phyloP scores from a whole-genome alignment of 2,797 vertebrate genomes.

The Diplodus puntazzo region DNA sequence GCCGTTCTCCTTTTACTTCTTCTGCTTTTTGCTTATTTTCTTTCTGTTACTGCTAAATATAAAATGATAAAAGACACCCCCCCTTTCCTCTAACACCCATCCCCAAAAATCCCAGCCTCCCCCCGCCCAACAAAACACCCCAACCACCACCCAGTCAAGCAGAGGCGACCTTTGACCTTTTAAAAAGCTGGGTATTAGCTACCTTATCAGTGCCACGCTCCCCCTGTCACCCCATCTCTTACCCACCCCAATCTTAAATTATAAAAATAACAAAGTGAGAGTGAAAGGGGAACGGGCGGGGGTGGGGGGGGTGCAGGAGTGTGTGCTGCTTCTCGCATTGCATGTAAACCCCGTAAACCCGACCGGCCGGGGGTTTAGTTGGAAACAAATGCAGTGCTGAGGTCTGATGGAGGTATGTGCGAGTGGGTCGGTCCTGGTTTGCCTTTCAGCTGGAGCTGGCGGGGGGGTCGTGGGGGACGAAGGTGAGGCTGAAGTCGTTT shows the following conservation, averaged over 20 bases:
- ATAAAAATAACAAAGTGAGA: slow-evolving; percentile 78
- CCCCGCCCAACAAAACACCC: background rate
- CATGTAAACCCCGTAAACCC: slow-evolving; percentile 58
- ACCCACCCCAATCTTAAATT: slow-evolving; percentile 59
- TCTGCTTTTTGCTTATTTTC: slow-evolving; percentile 13
- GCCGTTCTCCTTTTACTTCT: slow-evolving; percentile 24
- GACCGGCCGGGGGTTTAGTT: slow-evolving; percentile 54
- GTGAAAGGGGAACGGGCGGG: background rate
- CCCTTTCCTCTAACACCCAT: background rate
- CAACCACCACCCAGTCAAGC: slow-evolving; percentile 44
- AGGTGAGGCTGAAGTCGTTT: slow-evolving; percentile 23
- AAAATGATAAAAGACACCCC: background rate
- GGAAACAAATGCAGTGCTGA: slow-evolving; percentile 63
- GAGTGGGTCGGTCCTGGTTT: slow-evolving; percentile 17
- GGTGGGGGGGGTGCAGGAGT: slow-evolving; percentile 1
- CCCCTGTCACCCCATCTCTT: slow-evolving; percentile 72
- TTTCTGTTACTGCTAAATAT: slow-evolving; percentile 29
- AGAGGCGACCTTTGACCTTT: slow-evolving; percentile 72
- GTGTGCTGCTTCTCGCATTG: slow-evolving; percentile 66
- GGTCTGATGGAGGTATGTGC: slow-evolving; percentile 32
- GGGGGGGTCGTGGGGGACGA: slow-evolving; percentile 13
- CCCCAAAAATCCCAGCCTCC: background rate
- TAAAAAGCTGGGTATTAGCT: slow-evolving; percentile 76
- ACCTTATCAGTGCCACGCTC: slow-evolving; percentile 82
- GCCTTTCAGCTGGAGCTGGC: slow-evolving; percentile 35